Evolutionary conservation across 2,888 invertebrate genomes (phyloP), one percentile per base, ranked within the genome.

Genomic region (Leptopilina drosophilae): DNA sequence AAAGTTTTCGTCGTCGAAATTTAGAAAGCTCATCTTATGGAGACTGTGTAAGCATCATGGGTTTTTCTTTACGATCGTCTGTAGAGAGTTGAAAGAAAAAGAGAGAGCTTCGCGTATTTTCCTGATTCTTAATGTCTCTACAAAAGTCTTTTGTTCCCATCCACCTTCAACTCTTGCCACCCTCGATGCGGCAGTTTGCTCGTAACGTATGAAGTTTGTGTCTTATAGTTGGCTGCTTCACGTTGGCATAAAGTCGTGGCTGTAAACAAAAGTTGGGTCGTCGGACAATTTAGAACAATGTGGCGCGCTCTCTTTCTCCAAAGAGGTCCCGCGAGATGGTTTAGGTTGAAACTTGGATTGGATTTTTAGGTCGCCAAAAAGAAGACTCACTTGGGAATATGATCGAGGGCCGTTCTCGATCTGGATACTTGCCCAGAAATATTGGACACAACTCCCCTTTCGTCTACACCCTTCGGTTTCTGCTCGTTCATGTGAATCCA

Each of bases 71-170:
- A 79, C 69, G 69, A 65, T 33, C 79, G 76, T 69, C 69, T 64
- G 77, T 69, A 56, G 12, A 49, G 65, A 69, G 64, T 59, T 76
- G 80, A 76, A 82, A 81, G 78, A 42, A 7, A 49, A 59, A 69
- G 64, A 76, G 82, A 81, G 78, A 42, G 42, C 42, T 79, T 83
- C 83, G 83, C 86, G 84, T 88, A 87, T 87, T 86, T 87, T 87
- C 85, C 78, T 83, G 83, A 84, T 86, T 84, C 86, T 85, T 85
- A 85, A 87, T 87, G 87, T 84, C 81, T 81, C 82, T 80, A 80
- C 80, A 84, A 82, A 83, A 84, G 81, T 88, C 87, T 85, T 88
- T 86, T 87, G 87, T 88, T 87, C 84, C 82, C 84, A 80, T 77
- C 78, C 64, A 65, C 49, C 46, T 66, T 76, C 65, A 11, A 83